A percentile compares a stretch with the other conserved stretches of the same genome.
phyloP scores from a whole-genome alignment of 2,888 invertebrate species.

The Tenthredo mesomela region DNA sequence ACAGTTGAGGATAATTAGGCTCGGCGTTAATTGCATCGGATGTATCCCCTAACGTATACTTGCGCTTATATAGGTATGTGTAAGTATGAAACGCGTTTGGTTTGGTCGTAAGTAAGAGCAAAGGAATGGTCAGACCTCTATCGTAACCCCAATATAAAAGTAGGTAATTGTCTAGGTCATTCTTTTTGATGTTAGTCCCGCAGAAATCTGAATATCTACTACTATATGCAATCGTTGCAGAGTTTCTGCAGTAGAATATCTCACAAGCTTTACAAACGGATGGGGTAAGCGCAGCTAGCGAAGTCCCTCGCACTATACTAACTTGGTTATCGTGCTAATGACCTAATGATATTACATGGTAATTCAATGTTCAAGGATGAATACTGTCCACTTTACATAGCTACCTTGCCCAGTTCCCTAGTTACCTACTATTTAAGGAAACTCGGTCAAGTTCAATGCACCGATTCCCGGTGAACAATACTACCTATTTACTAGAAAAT shows the following conservation, averaged over 20 bases:
- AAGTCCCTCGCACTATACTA: slow-evolving; percentile 77
- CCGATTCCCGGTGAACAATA: slow-evolving; percentile 5
- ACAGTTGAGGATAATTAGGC: background rate
- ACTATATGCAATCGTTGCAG: slow-evolving; percentile 22
- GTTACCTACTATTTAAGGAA: slow-evolving; percentile 66
- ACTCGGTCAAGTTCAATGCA: slow-evolving; percentile 75
- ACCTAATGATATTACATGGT: slow-evolving; percentile 78
- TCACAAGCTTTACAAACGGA: slow-evolving; percentile 69
- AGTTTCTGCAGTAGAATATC: slow-evolving; percentile 3
- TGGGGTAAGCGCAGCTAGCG: slow-evolving; percentile 71
- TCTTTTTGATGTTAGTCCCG: background rate
- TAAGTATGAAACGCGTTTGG: background rate
- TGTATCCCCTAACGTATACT: background rate
- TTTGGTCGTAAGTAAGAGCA: background rate
- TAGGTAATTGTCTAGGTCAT: background rate
- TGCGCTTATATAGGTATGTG: background rate
- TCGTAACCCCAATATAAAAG: background rate
- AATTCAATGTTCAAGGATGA: slow-evolving; percentile 78
- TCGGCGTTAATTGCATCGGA: background rate
- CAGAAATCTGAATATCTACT: background rate
- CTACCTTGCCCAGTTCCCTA: slow-evolving; percentile 75
- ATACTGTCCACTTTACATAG: slow-evolving; percentile 77
- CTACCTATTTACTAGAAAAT: background rate
- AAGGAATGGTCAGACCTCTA: slow-evolving; percentile 5
- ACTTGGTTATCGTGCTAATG: slow-evolving; percentile 77